Base-by-base conservation (phyloP, 2,888 invertebrate genomes). In the Chymomyza fuscimana region DNA sequence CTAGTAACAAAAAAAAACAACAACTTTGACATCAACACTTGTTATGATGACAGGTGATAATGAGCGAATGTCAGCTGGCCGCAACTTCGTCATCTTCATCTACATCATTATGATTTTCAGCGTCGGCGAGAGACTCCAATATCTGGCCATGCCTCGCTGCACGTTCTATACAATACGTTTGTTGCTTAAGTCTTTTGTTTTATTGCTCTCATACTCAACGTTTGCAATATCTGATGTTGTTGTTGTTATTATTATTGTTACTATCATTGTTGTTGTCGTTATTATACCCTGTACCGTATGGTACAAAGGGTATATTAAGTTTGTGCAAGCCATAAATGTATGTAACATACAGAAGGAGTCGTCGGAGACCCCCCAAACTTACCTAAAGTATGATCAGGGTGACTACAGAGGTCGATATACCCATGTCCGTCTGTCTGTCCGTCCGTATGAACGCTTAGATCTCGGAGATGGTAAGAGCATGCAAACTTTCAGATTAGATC, bases 111-210 rank as follows among this genome's bases (percentile, higher is more conserved):
- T 5, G 7, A 58, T n/a, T n/a, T 22, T 16, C 25, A 56, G 16
- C 29, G 40, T 40, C 40, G 29, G 3, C 40, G 29, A 25, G 9
- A 32, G 60, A 60, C 15, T 32, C 54, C 16, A 61, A 70, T 51
- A 74, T 60, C 10, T 56, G 65, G 69, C 73, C 65, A 76, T 82
- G 84, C 76, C 81, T 72, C 74, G 76, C 52, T 87, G 85, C 85
- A 79, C 85, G 87, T 86, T 83, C 72, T 71, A 58, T 68, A 65
- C 50, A 70, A 46, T n/a, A 69, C 73, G 87, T 81, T 87, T 65
- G 83, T 78, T 77, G 83, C 69, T 68, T 70, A 87, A 85, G 86
- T 85, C 87, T 77, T 87, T 86, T 83, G 76, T 82, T 62, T 76
- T 61, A 10, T 54, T 36, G 63, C 63, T 29, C n/a, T 54, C 52